A percentile compares a stretch with the other conserved stretches of the same genome.
Evolutionary conservation across 2,113 vertebrate genomes (phyloP).

Genomic region (Xerus inauris): DNA sequence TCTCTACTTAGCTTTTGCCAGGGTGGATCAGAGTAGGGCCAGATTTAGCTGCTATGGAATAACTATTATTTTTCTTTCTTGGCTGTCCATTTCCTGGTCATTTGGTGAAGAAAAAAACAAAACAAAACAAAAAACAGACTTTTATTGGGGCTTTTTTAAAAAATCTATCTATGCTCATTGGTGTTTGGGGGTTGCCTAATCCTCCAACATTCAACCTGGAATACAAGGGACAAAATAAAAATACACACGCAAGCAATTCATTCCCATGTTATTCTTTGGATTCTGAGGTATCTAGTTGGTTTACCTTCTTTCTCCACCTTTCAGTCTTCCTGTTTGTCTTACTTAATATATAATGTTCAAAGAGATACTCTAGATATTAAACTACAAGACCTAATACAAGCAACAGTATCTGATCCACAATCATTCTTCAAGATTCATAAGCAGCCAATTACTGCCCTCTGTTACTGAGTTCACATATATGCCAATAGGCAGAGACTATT

Average conservation of each 20-base stretch:
- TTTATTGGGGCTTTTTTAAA: not conserved
- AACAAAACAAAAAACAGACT: not conserved
- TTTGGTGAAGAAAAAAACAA: not conserved
- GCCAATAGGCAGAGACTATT: not conserved
- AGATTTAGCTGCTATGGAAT: not conserved
- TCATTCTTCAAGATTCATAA: constrained; percentile 34
- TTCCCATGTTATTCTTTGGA: not conserved
- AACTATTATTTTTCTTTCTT: not conserved
- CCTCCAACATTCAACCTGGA: not conserved
- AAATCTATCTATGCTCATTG: not conserved
- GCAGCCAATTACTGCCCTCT: not conserved
- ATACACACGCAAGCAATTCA: not conserved
- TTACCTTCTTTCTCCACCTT: not conserved
- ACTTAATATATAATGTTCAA: not conserved
- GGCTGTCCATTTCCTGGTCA: not conserved
- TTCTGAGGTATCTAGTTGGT: not conserved
- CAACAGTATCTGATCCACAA: not conserved
- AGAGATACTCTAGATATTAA: not conserved
- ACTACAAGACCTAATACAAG: not conserved
- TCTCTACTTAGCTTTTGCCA: not conserved
- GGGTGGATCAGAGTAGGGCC: not conserved
- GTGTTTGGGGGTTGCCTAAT: not conserved
- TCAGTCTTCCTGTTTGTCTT: not conserved
- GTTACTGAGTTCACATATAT: not conserved
- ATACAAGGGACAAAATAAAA: not conserved